Evolutionary conservation across 2,113 vertebrate species (phyloP), one percentile per base, ranked within the genome.

Genomic region (Riparia riparia): DNA sequence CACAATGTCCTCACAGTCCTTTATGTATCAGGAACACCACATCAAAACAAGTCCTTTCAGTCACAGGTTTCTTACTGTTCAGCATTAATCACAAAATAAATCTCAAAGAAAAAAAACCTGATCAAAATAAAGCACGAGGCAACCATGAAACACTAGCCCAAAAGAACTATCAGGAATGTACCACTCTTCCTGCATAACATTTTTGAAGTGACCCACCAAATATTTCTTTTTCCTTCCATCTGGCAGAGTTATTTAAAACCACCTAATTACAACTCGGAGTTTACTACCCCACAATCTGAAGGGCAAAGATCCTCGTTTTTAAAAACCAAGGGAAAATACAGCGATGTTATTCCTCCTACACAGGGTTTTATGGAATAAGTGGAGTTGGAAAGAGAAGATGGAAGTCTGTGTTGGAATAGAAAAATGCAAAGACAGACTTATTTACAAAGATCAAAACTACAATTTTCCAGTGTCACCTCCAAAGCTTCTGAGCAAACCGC

Each of bases 361-460:
- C 41, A 82, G 37, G 54, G 47, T 68, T 78, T 97, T 70, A 86
- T 10, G 64, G 81, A 86, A 29, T 56, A 89, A 77, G 39, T 34
- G 26, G 60, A 82, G 45, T 45, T 65, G 69, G 49, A 86, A 60
- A 53, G 72, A 86, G 84, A 90, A 86, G 51, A 84, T 77, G 69
- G 47, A 89, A 90, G 45, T 86, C 82, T 95, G 61, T 42, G 41
- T 77, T 64, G 68, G 54, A 96, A 89, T 47, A 93, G 79, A 89
- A 70, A 95, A 37, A 82, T 17, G 50, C 73, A 57, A 92, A 57
- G 78, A 86, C 42, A 79, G 47, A 71, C 89, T 66, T 54, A 89
- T 89, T 93, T 80, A 95, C 80, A 93, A 65, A 95, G 63, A 92
- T 49, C 42, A 41, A 94, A 97, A 95, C 82, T 95, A 79, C 90